phyloP scores from a whole-genome alignment of 2,797 vertebrate genomes.

The Aphelocoma californica region DNA sequence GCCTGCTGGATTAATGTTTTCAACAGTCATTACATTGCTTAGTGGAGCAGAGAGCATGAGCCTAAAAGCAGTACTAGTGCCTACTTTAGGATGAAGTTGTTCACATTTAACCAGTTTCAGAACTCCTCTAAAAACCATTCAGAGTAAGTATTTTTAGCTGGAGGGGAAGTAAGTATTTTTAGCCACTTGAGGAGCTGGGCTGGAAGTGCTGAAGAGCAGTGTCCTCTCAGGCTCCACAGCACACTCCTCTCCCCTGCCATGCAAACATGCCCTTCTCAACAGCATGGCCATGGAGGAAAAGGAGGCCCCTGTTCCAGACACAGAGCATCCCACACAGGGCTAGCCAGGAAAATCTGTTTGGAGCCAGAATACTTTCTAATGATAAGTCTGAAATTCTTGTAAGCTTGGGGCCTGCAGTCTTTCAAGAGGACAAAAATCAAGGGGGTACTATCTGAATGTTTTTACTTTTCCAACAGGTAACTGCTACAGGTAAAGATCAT shows the following conservation, averaged over 20 bases:
- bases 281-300: neutral
- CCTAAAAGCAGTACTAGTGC: neutral
- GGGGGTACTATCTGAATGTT: neutral
- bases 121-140: neutral
- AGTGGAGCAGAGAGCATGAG: neutral
- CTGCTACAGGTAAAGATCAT: constrained; percentile 7
- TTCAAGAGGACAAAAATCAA: neutral
- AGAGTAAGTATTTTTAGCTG: neutral
- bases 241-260: neutral
- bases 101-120: neutral
- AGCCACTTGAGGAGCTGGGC: neutral
- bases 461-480: constrained; percentile 70
- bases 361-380: neutral
- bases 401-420: neutral
- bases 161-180: neutral
- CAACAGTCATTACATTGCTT: neutral
- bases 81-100: neutral
- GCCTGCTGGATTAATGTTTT: neutral
- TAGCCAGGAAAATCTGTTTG: neutral
- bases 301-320: neutral
- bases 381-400: neutral
- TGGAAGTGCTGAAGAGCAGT: neutral
- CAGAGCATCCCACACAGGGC: neutral
- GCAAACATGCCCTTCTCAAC: neutral
- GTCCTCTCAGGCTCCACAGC: neutral